phyloP scores from a whole-genome alignment of 2,113 vertebrate species.

The Otus sunia region DNA sequence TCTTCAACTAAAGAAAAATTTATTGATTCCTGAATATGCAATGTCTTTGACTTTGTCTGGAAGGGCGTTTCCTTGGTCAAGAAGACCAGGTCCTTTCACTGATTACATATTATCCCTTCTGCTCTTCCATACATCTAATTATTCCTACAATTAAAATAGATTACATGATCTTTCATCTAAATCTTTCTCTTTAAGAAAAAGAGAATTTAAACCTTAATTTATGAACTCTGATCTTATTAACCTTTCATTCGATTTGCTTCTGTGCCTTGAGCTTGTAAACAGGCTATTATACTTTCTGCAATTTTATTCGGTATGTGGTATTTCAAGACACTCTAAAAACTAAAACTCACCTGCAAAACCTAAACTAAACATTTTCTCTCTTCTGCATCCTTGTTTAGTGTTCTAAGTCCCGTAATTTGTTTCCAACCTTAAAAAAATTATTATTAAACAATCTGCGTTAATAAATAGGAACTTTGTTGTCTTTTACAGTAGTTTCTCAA shows the following conservation, averaged over 20 bases:
- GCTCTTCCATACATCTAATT: not conserved
- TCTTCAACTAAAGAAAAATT: not conserved
- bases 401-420: not conserved
- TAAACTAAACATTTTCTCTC: not conserved
- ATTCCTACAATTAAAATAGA: conserved; percentile 34
- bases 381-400: not conserved
- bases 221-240: conserved; percentile 57
- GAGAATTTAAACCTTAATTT: conserved; percentile 44
- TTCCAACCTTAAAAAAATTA: not conserved
- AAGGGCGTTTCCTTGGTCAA: not conserved
- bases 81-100: not conserved
- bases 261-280: conserved; percentile 35
- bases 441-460: not conserved
- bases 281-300: not conserved
- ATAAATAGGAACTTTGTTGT: not conserved
- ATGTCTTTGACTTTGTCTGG: not conserved
- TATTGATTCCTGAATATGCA: not conserved
- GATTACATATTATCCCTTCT: not conserved
- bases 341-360: not conserved
- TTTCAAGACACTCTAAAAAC: not conserved
- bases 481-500: not conserved
- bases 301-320: not conserved
- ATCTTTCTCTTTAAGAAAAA: conserved; percentile 54
- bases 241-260: conserved; percentile 40
- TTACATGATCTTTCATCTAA: conserved; percentile 22